Evolutionary conservation across 1,140 invertebrate genomes (phyloP), one percentile per base, ranked within the genome.

Genomic region (Luehdorfia chinensis): DNA sequence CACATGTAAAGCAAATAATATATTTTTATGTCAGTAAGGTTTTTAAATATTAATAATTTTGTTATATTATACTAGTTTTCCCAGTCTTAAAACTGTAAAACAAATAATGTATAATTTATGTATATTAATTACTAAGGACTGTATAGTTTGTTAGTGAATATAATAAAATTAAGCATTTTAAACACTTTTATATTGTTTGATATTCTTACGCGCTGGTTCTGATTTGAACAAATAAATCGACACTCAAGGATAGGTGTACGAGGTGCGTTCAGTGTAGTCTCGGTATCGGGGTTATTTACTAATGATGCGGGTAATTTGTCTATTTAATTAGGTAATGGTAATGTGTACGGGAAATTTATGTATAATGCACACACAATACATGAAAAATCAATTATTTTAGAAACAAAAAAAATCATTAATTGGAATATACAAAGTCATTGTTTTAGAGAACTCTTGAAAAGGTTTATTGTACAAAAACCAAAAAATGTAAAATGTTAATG

Each of bases 151-250:
- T 27, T 43, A 9, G 25, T 43, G 25, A 28, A 43, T 41, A 27
- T 27, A 41, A 16, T 28, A 30, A 43, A 43, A 36, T 9, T 43
- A 43, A 43, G 39, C 25, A 27, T 27, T 16, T 28, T 9, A 30
- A 30, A 23, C 9, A 5, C n/a, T 21, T 25, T 27, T 2, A 16
- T 28, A 1, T 28, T 41, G 5, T 9, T 28, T 34, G 2, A 9
- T 27, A 7, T 27, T 27, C 2, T 7, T 27, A n/a, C n/a, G n/a
- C n/a, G n/a, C n/a, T n/a, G n/a, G n/a, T n/a, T n/a, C n/a, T 27
- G 23, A 27, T 27, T 27, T 27, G 3, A 7, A 2, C 25, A 27
- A 27, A 2, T 27, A 27, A 8, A 2, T n/a, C 11, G 25, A 27
- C 11, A 27, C n/a, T n/a, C n/a, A 27, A 8, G 11, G 1, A 27